phyloP scores from a whole-genome alignment of 2,797 vertebrate species.

The Falco naumanni region DNA sequence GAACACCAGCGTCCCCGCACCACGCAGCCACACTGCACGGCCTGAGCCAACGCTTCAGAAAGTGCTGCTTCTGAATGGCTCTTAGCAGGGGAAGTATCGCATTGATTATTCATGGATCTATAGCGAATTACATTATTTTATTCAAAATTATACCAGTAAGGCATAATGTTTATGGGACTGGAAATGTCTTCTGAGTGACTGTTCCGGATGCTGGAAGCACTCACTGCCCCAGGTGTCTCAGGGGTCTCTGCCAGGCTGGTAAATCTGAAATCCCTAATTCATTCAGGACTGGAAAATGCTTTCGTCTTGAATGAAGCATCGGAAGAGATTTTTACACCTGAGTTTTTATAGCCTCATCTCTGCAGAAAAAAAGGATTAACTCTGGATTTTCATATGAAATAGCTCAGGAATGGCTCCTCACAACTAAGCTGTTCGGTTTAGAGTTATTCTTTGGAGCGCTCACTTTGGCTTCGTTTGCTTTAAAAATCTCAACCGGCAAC shows the following conservation, averaged over 20 bases:
- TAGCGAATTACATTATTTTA: slow-evolving; percentile 15
- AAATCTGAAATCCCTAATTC: slow-evolving; percentile 39
- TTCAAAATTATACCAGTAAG: slow-evolving; percentile 22
- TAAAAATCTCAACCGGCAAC: neutral
- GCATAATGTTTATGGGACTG: slow-evolving; percentile 1
- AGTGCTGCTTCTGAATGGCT: neutral
- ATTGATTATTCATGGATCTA: slow-evolving; percentile 42
- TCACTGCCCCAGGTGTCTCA: neutral
- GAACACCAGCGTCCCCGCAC: neutral
- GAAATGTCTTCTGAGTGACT: slow-evolving; percentile 37
- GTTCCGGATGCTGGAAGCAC: slow-evolving; percentile 31
- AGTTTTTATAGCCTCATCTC: neutral
- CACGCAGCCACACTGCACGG: rapidly evolving
- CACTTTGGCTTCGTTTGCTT: neutral
- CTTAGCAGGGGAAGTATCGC: slow-evolving; percentile 10
- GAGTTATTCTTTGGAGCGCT: neutral
- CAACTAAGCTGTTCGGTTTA: neutral
- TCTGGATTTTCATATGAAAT: neutral
- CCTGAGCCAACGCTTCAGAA: neutral
- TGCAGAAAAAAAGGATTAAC: neutral
- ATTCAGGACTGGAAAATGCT: slow-evolving; percentile 20
- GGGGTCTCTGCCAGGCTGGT: slow-evolving; percentile 36
- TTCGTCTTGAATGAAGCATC: neutral
- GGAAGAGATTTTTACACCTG: neutral
- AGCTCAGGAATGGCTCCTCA: neutral